phyloP scores from a whole-genome alignment of 2,888 invertebrate species.

The Drosophila pseudotakahashii region DNA sequence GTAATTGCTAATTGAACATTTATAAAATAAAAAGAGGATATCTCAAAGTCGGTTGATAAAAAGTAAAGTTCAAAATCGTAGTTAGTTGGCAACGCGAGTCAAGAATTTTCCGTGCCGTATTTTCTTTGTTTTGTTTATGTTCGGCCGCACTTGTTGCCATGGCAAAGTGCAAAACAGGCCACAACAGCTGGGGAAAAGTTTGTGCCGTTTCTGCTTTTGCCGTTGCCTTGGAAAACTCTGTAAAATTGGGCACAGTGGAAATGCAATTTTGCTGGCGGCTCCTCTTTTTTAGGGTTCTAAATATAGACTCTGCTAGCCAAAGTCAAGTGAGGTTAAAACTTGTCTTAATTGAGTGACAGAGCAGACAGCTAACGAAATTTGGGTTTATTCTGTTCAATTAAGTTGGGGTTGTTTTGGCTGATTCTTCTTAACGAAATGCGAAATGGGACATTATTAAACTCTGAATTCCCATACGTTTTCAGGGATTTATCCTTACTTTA shows the following conservation, averaged over 20 bases:
- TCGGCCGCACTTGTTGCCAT: slow-evolving; percentile 75
- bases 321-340: slow-evolving; percentile 11
- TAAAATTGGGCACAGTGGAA: slow-evolving; percentile 52
- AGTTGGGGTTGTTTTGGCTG: not conserved
- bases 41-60: not conserved
- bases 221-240: slow-evolving; percentile 47
- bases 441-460: no score
- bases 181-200: slow-evolving; percentile 41
- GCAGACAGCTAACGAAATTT: slow-evolving; percentile 12
- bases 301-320: not conserved
- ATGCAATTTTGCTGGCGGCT: slow-evolving; percentile 46
- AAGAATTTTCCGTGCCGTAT: slow-evolving; percentile 42
- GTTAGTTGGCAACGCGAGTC: slow-evolving; percentile 65
- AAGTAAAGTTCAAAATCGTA: not conserved
- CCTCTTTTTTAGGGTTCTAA: slow-evolving; percentile 24
- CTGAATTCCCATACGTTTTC: no score
- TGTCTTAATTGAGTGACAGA: slow-evolving; percentile 19
- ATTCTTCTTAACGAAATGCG: no score
- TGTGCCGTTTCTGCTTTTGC: slow-evolving; percentile 23
- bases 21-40: slow-evolving; percentile 1
- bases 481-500: no score
- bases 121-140: slow-evolving; percentile 40
- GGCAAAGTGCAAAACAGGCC: slow-evolving; percentile 67
- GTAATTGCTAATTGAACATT: no score
- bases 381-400: not conserved